phyloP scores from a whole-genome alignment of 2,888 invertebrate genomes.

The Drosophila anomelani region DNA sequence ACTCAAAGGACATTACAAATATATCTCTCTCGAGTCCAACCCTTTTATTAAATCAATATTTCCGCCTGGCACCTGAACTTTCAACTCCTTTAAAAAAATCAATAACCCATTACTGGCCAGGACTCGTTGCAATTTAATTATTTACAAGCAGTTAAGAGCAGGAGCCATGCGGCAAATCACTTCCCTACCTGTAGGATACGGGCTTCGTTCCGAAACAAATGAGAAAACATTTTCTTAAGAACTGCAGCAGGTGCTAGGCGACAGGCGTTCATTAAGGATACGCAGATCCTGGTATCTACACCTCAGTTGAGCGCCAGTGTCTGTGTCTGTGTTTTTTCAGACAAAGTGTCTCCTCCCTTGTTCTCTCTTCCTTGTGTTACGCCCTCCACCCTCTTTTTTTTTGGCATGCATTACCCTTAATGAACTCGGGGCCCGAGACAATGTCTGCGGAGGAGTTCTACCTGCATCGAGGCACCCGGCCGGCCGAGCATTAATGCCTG shows the following conservation, averaged over 20 bases:
- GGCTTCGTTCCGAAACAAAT: constrained; percentile 31
- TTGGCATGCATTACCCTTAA: constrained; percentile 77
- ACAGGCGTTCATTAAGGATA: constrained; percentile 44
- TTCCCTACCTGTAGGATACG: constrained; percentile 42
- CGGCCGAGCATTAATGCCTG: constrained; percentile 37
- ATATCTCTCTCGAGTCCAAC: neutral
- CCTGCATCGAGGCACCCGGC: constrained; percentile 55
- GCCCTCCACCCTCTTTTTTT: constrained; percentile 23
- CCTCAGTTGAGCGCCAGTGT: constrained; percentile 13
- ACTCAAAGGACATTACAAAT: neutral
- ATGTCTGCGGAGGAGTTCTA: constrained; percentile 48
- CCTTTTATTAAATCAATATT: neutral
- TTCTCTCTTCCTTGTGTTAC: constrained; percentile 21
- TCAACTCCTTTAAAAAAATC: constrained; percentile 42
- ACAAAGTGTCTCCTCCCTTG: constrained; percentile 60
- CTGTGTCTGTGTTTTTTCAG: constrained; percentile 30
- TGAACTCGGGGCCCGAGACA: constrained; percentile 61
- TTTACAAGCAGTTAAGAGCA: constrained; percentile 56
- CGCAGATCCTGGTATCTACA: constrained; percentile 17
- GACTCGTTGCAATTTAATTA: constrained; percentile 58
- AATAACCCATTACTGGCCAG: constrained; percentile 37
- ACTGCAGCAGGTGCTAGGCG: constrained; percentile 64
- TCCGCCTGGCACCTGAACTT: neutral
- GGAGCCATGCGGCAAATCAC: constrained; percentile 43
- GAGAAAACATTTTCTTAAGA: constrained; percentile 52